Conservation (phyloP, 2,888 invertebrate genomes). For the Phasia obesa region DNA sequence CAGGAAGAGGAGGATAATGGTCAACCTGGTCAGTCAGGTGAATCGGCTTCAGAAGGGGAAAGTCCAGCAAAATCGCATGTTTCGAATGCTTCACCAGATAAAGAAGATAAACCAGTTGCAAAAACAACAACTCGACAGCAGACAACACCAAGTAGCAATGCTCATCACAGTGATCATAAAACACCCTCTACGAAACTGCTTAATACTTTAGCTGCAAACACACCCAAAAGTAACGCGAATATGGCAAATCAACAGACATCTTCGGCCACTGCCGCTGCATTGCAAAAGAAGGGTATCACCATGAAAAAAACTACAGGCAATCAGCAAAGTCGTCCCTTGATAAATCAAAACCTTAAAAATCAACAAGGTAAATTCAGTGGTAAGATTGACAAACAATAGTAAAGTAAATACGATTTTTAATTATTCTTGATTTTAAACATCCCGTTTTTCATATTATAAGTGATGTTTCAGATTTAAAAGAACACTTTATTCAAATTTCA, state of each 20-base stretch:
- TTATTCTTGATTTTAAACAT: too few relatives aligned
- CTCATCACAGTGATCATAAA: constrained; percentile 41
- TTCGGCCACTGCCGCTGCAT: constrained; percentile 75
- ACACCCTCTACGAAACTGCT: constrained; percentile 52
- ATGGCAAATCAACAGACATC: constrained; percentile 44
- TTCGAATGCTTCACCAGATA: constrained; percentile 76
- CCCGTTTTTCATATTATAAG: too few relatives aligned
- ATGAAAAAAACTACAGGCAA: constrained; percentile 76
- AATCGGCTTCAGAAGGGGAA: constrained; percentile 78
- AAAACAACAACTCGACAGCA: constrained; percentile 44
- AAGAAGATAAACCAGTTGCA: constrained; percentile 74
- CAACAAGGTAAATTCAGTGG: constrained; percentile 58
- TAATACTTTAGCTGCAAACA: constrained; percentile 56
- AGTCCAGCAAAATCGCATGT: constrained; percentile 76
- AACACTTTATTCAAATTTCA: too few relatives aligned
- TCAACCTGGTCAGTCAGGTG: constrained; percentile 68
- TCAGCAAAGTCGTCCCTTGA: constrained; percentile 45
- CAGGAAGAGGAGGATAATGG: constrained; percentile 79
- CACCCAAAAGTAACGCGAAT: constrained; percentile 21
- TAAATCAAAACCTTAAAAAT: constrained; percentile 58
- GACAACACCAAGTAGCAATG: constrained; percentile 2
- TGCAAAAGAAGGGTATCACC: constrained; percentile 80
- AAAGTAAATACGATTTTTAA: too few relatives aligned
- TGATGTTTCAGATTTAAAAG: too few relatives aligned
- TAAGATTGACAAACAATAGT: constrained; percentile 15